These are phyloP conservation scores for Bubalus kerabau DNA, from an alignment of 2,113 vertebrate species.

Conservation along the genomic window DNA sequence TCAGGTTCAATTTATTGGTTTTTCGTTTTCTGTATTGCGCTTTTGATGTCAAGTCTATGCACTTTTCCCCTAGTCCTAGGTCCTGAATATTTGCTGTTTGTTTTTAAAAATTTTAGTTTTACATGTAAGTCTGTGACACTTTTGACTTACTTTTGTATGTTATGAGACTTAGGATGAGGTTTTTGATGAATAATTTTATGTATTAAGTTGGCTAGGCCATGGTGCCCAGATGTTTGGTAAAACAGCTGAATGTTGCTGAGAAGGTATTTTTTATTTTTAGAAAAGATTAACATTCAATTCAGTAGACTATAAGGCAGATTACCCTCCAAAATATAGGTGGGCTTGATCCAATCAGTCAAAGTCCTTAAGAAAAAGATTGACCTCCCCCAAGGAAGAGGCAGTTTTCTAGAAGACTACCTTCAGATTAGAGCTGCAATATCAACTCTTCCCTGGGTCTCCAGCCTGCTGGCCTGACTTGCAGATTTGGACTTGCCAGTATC, in stretches of 20 bases:
- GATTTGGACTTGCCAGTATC: not conserved
- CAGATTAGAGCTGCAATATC: not conserved
- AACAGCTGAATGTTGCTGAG: not conserved
- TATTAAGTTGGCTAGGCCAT: not conserved
- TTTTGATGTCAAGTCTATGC: not conserved
- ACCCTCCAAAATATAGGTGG: not conserved
- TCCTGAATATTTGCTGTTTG: not conserved
- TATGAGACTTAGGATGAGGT: not conserved
- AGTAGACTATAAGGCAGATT: not conserved
- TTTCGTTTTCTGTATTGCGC: not conserved
- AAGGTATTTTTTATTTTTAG: not conserved
- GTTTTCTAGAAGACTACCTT: not conserved
- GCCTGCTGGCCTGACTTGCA: not conserved
- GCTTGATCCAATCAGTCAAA: not conserved
- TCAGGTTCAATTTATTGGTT: not conserved
- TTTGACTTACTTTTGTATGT: slow-evolving; percentile 1
- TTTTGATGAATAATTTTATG: not conserved
- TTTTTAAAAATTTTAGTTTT: not conserved
- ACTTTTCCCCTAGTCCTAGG: not conserved
- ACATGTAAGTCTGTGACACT: not conserved
- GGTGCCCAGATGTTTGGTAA: not conserved
- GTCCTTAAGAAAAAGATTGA: not conserved
- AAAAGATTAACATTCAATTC: not conserved
- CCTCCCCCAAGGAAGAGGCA: not conserved
- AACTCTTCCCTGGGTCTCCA: not conserved